Evolutionary conservation across 2,113 vertebrate genomes (phyloP), one percentile per base, ranked within the genome.

Genomic region (Epinephelus fuscoguttatus): DNA sequence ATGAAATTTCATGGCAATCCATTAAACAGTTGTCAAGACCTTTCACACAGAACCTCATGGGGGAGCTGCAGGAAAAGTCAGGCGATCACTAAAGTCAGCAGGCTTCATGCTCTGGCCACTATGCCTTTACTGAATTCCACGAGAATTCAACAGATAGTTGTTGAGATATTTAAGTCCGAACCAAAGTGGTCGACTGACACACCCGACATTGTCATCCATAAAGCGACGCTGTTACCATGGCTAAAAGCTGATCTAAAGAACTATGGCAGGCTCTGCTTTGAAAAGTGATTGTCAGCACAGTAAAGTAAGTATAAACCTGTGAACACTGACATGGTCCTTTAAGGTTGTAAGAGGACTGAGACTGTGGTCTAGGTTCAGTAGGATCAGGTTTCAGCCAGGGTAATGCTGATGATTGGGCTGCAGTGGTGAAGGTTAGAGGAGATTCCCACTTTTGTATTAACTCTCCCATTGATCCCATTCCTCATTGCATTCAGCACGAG

Each of bases 401-500:
- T 66, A 12, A 42, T 62, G 69, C 14, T 72, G 57, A 77, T 71
- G 57, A 60, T 57, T 25, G 17, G 27, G 12, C 33, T 61, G 42
- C 23, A 10, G 4, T 66, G 27, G 30, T 52, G n/a, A 68, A 70
- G 64, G 2, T 69, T 33, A 63, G 50, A 52, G 75, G 49, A 30
- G 64, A 75, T 76, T 57, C 50, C 75, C 75, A 61, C 47, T 60
- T 82, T 37, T 84, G 23, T 68, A 75, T 84, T 88, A 80, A 84
- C 72, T 79, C 77, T 67, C 47, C 47, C 68, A 86, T 89, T 82
- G 82, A 84, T 88, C 63, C 61, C 72, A 33, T 71, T 79, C 60
- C 78, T 90, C 79, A 84, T 73, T 85, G 64, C 78, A 81, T 90
- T 90, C 81, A 84, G 74, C 70, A 62, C 19, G 2, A 52, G 50